Percentiles rank a stretch among this genome's conserved stretches.
Evolutionary conservation across 2,113 vertebrate genomes (phyloP).

Genomic region (Callipepla californica): DNA sequence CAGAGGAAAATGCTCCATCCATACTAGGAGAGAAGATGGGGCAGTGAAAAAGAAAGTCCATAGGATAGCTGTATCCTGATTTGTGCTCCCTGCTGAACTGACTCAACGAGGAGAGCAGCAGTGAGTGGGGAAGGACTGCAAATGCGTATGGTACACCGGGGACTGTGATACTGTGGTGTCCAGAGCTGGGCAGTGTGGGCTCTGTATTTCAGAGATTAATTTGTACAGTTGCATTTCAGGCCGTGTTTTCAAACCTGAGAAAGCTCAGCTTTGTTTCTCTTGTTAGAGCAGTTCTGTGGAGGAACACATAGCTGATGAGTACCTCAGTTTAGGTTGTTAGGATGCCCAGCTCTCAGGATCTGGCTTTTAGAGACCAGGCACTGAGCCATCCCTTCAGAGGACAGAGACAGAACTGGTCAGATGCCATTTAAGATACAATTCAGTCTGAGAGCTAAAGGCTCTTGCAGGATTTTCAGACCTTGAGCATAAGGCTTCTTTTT

Average conservation of each 20-base stretch:
- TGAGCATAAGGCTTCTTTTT: not conserved
- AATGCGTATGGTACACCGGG: accelerated
- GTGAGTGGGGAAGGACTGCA: not conserved
- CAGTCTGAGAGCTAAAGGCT: not conserved
- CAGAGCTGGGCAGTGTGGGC: not conserved
- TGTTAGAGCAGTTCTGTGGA: not conserved
- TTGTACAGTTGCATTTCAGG: not conserved
- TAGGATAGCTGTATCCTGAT: not conserved
- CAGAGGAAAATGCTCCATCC: not conserved
- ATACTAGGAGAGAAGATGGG: not conserved
- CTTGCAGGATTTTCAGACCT: constrained; percentile 19
- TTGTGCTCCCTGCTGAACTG: not conserved
- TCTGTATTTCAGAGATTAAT: not conserved
- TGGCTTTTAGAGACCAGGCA: not conserved
- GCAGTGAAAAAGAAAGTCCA: not conserved
- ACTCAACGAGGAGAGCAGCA: not conserved
- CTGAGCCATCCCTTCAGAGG: not conserved
- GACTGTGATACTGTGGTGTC: not conserved
- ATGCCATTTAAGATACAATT: not conserved
- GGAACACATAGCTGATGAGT: not conserved
- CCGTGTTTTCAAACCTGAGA: not conserved
- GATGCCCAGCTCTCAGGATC: not conserved
- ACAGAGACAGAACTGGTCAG: not conserved
- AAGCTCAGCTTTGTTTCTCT: not conserved
- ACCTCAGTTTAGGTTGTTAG: accelerated